Percentiles rank a stretch among this genome's conserved stretches.
These are phyloP conservation scores for Lepilemur ruficaudatus DNA, from an alignment of 2,797 vertebrate genomes.

Conservation along the genomic window DNA sequence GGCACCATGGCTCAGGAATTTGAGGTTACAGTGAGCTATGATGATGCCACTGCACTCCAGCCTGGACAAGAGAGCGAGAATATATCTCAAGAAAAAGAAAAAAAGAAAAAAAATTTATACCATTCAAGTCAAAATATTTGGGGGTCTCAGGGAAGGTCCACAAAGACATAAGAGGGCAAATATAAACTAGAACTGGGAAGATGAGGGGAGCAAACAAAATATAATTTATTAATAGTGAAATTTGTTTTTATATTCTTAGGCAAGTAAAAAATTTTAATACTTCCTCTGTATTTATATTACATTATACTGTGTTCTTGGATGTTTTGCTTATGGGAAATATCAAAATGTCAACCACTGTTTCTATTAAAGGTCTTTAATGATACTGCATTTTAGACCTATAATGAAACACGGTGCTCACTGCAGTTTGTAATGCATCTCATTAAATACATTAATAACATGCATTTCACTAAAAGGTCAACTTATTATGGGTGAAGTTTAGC, in stretches of 20 bases:
- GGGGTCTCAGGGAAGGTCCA: neutral
- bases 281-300: slow-evolving; percentile 71
- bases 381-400: slow-evolving; percentile 85
- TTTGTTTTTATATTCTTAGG: slow-evolving; percentile 52
- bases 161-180: neutral
- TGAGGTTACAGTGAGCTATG: neutral
- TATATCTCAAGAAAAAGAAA: neutral
- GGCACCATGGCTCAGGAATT: neutral
- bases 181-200: neutral
- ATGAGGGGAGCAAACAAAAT: neutral
- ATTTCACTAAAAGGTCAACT: slow-evolving; percentile 87
- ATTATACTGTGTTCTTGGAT: slow-evolving; percentile 67
- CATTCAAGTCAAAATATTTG: slow-evolving; percentile 46
- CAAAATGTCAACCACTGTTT: slow-evolving; percentile 90
- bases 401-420: slow-evolving; percentile 85
- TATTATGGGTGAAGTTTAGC: slow-evolving; percentile 81
- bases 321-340: slow-evolving; percentile 87
- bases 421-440: slow-evolving; percentile 87
- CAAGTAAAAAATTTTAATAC: slow-evolving; percentile 55
- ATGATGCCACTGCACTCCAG: neutral
- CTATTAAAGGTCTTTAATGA: slow-evolving; percentile 88
- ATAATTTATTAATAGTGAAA: slow-evolving; percentile 35
- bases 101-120: neutral
- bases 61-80: neutral
- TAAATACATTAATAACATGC: slow-evolving; percentile 87